A percentile compares a stretch with the other conserved stretches of the same genome.
Conservation (phyloP, 2,888 invertebrate species). For the Syrphus vitripennis region DNA sequence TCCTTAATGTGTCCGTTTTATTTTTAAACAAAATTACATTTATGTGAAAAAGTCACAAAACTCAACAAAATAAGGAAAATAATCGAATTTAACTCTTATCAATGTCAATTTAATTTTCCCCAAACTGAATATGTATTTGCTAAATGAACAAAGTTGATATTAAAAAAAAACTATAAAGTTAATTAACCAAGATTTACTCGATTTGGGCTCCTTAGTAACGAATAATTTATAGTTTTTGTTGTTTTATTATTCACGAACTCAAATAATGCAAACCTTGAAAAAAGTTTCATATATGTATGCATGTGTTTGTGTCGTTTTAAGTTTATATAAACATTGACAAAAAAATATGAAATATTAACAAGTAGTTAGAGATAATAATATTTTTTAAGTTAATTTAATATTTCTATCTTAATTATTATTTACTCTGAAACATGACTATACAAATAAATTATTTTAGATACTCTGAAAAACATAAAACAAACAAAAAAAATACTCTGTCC, state of each 20-base stretch:
- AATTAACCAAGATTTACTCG: neutral
- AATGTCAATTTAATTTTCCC: slow-evolving; percentile 33
- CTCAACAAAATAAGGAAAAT: neutral
- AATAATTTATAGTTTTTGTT: neutral
- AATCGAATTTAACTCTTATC: slow-evolving; percentile 25
- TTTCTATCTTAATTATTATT: slow-evolving; percentile 10
- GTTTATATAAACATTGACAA: slow-evolving; percentile 18
- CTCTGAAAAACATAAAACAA: slow-evolving; percentile 20
- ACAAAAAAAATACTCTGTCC: slow-evolving; percentile 48
- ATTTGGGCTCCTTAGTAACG: neutral
- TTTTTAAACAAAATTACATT: slow-evolving; percentile 19
- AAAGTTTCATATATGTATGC: neutral
- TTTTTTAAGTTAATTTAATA: slow-evolving; percentile 53
- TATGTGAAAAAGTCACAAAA: slow-evolving; percentile 29
- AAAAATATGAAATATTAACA: neutral
- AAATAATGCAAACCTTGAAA: neutral
- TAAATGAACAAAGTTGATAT: slow-evolving; percentile 10
- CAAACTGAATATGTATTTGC: slow-evolving; percentile 23
- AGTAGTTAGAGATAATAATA: slow-evolving; percentile 45
- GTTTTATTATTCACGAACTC: neutral
- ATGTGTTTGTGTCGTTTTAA: neutral
- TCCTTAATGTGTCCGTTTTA: slow-evolving; percentile 18
- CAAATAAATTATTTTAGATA: slow-evolving; percentile 39
- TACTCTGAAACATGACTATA: slow-evolving; percentile 37
- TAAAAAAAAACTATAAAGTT: neutral